phyloP scores from a whole-genome alignment of 2,113 vertebrate species.

The Prunella himalayana region DNA sequence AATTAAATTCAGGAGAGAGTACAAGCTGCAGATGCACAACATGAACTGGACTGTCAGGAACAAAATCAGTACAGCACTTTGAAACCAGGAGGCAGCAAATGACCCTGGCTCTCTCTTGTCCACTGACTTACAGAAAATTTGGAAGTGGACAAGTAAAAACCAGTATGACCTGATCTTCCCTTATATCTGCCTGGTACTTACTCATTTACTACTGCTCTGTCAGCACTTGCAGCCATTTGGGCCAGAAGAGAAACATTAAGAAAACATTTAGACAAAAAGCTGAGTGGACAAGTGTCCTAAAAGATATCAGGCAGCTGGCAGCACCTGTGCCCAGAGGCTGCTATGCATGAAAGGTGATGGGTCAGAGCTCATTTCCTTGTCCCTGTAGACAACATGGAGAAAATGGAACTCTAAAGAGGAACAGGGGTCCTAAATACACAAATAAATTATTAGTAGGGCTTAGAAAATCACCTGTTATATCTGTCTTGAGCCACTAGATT shows the following conservation, averaged over 20 bases:
- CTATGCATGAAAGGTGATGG: neutral
- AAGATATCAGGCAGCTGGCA: neutral
- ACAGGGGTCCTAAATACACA: neutral
- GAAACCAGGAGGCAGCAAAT: neutral
- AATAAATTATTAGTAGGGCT: neutral
- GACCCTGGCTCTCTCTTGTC: neutral
- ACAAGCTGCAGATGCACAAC: neutral
- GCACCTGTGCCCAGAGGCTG: neutral
- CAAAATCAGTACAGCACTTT: neutral
- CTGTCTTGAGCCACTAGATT: neutral
- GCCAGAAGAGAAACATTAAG: neutral
- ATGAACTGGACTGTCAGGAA: neutral
- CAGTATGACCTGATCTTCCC: neutral
- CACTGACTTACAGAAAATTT: neutral
- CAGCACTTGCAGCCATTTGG: neutral
- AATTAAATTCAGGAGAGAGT: neutral
- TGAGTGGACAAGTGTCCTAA: neutral
- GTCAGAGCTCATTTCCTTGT: neutral
- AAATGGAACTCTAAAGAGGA: neutral
- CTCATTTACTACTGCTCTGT: neutral
- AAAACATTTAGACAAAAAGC: slow-evolving; percentile 2
- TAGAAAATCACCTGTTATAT: neutral
- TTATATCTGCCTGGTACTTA: neutral
- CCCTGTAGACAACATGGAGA: neutral
- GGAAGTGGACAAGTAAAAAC: neutral